A percentile compares a stretch with the other conserved stretches of the same genome.
Evolutionary conservation across 2,113 vertebrate species (phyloP).

Genomic region (Otus sunia): DNA sequence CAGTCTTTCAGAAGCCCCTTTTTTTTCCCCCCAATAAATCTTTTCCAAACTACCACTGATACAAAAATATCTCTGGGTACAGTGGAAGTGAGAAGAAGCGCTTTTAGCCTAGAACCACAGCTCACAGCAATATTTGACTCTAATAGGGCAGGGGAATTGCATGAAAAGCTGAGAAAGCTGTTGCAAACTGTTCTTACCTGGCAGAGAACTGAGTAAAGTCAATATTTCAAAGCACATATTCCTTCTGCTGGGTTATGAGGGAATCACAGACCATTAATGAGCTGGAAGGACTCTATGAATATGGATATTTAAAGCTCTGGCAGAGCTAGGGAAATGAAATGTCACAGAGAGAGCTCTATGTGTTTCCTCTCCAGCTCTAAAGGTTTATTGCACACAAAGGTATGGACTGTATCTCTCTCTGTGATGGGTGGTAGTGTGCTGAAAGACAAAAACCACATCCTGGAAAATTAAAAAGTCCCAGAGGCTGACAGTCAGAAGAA

Average conservation of each 20-base stretch:
- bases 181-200: not conserved
- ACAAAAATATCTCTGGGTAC: not conserved
- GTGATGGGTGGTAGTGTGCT: not conserved
- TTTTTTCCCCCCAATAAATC: accelerated
- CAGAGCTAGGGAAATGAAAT: not conserved
- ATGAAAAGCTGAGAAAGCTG: not conserved
- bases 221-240: not conserved
- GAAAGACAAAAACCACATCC: not conserved
- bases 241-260: not conserved
- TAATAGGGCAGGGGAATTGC: not conserved
- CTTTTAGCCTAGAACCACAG: not conserved
- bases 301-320: not conserved
- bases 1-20: not conserved
- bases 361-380: not conserved
- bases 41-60: not conserved
- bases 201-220: not conserved
- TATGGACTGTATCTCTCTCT: not conserved
- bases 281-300: not conserved
- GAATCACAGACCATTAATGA: not conserved
- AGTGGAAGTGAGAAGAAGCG: not conserved
- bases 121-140: not conserved
- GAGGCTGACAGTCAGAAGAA: not conserved
- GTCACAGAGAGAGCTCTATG: not conserved
- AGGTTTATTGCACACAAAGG: not conserved
- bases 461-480: not conserved